phyloP scores from a whole-genome alignment of 2,888 invertebrate genomes.

The Pseudococcus viburni region DNA sequence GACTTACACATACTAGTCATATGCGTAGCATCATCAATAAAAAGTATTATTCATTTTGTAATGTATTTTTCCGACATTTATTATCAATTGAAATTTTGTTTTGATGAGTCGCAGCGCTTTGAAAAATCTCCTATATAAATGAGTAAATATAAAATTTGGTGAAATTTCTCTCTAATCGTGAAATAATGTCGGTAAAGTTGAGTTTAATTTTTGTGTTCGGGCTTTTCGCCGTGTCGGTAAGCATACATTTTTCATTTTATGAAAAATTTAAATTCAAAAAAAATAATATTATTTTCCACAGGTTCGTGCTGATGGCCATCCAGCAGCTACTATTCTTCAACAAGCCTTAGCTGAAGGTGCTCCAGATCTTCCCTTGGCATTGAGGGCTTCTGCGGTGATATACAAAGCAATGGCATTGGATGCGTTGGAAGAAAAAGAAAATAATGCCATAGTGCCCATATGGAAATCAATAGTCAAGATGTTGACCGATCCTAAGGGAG shows the following conservation, averaged over 20 bases:
- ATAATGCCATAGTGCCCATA: slow-evolving; percentile 7
- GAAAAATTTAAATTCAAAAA: too few species aligned
- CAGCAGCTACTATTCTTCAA: not conserved
- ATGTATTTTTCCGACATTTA: not conserved
- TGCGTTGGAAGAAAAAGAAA: not conserved
- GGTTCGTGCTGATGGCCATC: not conserved
- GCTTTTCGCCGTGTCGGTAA: slow-evolving; percentile 18
- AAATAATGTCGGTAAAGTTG: slow-evolving; percentile 43
- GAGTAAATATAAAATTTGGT: not conserved
- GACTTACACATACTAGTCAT: not conserved
- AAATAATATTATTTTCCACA: not conserved
- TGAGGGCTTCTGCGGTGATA: not conserved
- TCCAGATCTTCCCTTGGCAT: not conserved
- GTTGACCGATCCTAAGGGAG: not conserved
- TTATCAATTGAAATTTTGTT: not conserved
- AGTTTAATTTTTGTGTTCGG: slow-evolving; percentile 18
- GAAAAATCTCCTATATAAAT: slow-evolving; percentile 11
- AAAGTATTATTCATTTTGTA: not conserved
- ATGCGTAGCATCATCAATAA: not conserved
- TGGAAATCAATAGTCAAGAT: not conserved
- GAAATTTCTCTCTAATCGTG: not conserved
- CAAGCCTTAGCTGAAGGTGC: not conserved
- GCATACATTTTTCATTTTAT: not conserved
- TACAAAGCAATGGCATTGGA: not conserved
- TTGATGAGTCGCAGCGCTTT: not conserved